These are phyloP conservation scores for Gopherus flavomarginatus DNA, from an alignment of 2,113 vertebrate genomes.

Conservation along the genomic window DNA sequence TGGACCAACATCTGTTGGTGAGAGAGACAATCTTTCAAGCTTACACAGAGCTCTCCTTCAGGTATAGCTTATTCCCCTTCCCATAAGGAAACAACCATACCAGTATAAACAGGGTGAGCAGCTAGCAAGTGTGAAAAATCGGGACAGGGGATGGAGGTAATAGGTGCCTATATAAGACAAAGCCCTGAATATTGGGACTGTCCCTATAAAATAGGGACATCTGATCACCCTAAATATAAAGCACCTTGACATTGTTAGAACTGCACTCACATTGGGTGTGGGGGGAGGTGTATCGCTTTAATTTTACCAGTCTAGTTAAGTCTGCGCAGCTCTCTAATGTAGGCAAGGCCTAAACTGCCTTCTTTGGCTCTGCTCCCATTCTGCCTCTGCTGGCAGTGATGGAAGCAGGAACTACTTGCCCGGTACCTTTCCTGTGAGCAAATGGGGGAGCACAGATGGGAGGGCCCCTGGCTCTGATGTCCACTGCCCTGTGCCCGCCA, in stretches of 20 bases:
- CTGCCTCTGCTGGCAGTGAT: not conserved
- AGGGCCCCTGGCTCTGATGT: not conserved
- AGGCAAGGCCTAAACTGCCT: not conserved
- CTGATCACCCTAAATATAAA: not conserved
- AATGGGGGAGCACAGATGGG: not conserved
- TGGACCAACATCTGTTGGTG: not conserved
- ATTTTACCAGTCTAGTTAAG: not conserved
- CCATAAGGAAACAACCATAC: not conserved
- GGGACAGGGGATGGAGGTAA: too few relatives aligned
- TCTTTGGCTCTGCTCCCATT: accelerated
- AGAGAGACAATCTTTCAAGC: not conserved
- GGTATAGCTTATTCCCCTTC: not conserved
- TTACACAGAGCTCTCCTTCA: not conserved
- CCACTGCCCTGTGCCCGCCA: accelerated
- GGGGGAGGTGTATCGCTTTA: not conserved
- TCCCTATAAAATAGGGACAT: too few relatives aligned
- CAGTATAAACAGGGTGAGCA: too few relatives aligned
- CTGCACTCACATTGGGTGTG: too few relatives aligned
- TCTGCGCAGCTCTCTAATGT: not conserved
- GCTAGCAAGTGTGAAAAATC: too few relatives aligned
- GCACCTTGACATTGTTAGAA: not conserved
- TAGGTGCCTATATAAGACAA: too few relatives aligned
- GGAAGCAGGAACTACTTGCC: accelerated
- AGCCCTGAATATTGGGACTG: too few relatives aligned
- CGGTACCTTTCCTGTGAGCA: not conserved